Percentiles rank a stretch among this genome's conserved stretches.
Evolutionary conservation across 2,797 vertebrate genomes (phyloP).

Genomic region (Amphiprion clarkii): DNA sequence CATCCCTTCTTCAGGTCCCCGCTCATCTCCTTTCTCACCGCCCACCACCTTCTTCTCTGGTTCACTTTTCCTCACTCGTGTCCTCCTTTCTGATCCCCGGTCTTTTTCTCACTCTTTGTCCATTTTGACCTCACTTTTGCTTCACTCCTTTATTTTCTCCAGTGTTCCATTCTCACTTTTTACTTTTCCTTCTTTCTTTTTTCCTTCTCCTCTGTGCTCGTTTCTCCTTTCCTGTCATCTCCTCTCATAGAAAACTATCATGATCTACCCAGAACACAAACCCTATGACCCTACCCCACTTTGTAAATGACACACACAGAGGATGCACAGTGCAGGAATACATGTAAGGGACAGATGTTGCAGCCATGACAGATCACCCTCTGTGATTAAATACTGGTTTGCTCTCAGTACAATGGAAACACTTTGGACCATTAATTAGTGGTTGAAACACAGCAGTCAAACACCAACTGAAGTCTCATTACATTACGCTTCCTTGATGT

Average conservation of each 20-base stretch:
- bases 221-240: slow-evolving; percentile 5
- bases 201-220: not conserved
- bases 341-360: slow-evolving; percentile 98
- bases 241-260: slow-evolving; percentile 1
- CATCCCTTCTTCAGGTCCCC: slow-evolving; percentile 67
- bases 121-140: slow-evolving; percentile 3
- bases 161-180: not conserved
- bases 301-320: slow-evolving; percentile 35
- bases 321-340: slow-evolving; percentile 91
- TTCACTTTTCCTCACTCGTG: not conserved
- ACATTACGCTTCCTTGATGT: slow-evolving; percentile 85
- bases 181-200: not conserved
- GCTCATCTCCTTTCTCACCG: slow-evolving; percentile 54
- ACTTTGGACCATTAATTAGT: slow-evolving; percentile 97
- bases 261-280: slow-evolving; percentile 28
- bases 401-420: slow-evolving; percentile 95
- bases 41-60: slow-evolving; percentile 26
- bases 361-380: slow-evolving; percentile 95
- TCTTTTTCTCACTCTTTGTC: not conserved
- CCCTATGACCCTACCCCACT: slow-evolving; percentile 29
- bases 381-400: slow-evolving; percentile 98
- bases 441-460: slow-evolving; percentile 78
- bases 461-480: slow-evolving; percentile 88
- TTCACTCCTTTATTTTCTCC: not conserved
- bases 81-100: not conserved